These are phyloP conservation scores for Sciurus niger DNA, from an alignment of 2,113 vertebrate genomes.

Conservation along the genomic window DNA sequence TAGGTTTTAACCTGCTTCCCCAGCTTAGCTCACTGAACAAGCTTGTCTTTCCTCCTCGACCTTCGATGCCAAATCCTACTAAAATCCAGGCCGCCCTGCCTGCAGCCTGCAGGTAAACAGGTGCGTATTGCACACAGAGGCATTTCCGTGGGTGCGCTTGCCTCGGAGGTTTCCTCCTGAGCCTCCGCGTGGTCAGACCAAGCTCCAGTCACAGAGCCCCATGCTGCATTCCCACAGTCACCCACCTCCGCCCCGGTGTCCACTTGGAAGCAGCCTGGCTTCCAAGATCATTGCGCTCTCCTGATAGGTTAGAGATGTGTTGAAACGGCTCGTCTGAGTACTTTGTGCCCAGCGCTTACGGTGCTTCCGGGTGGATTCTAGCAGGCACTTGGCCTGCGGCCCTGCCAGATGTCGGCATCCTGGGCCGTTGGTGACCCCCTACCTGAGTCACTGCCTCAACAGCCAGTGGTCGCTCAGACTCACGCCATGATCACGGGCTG, in stretches of 20 bases:
- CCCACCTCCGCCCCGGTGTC: fast-evolving
- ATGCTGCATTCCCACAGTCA: not conserved
- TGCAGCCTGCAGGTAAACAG: not conserved
- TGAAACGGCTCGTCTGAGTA: not conserved
- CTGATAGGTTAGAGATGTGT: fast-evolving
- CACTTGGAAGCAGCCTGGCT: not conserved
- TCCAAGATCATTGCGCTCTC: not conserved
- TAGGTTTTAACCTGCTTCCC: not conserved
- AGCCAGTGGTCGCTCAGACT: fast-evolving
- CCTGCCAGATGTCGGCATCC: not conserved
- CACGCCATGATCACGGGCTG: fast-evolving
- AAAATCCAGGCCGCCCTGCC: not conserved
- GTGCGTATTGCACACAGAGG: fast-evolving
- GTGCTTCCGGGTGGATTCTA: too few species aligned
- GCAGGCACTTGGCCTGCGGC: fast-evolving
- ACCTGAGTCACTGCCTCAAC: not conserved
- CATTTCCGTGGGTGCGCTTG: too few species aligned
- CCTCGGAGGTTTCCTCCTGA: fast-evolving
- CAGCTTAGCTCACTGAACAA: not conserved
- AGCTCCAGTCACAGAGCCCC: fast-evolving
- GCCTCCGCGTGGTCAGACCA: not conserved
- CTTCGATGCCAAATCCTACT: not conserved
- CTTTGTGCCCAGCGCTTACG: fast-evolving
- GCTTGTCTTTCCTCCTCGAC: not conserved
- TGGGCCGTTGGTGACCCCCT: too few species aligned